phyloP scores from a whole-genome alignment of 1,140 invertebrate genomes.

The Megalopta genalis region DNA sequence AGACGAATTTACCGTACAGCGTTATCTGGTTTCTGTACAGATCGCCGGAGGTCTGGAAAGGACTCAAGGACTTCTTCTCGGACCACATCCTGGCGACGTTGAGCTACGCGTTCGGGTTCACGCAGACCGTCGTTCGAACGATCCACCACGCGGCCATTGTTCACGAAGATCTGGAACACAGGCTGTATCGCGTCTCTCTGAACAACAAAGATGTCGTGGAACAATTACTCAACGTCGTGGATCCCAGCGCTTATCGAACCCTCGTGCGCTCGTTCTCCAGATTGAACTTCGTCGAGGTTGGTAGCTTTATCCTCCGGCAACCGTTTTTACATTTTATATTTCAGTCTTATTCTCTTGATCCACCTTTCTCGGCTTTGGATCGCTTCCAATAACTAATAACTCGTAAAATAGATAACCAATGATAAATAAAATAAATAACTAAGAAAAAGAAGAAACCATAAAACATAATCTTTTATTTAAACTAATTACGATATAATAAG shows the following conservation, averaged over 20 bases:
- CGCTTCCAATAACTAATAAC: too few species aligned
- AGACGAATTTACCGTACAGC: background rate
- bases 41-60: slow-evolving; percentile 64
- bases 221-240: slow-evolving; percentile 63
- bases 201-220: slow-evolving; percentile 66
- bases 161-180: slow-evolving; percentile 62
- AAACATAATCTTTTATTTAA: too few species aligned
- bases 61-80: slow-evolving; percentile 62
- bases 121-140: slow-evolving; percentile 65
- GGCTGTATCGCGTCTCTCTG: slow-evolving; percentile 62
- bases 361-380: too few species aligned
- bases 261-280: slow-evolving; percentile 66
- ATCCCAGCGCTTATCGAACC: slow-evolving; percentile 65
- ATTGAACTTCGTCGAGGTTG: slow-evolving; percentile 66
- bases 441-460: too few species aligned
- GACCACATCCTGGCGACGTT: slow-evolving; percentile 64
- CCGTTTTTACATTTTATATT: too few species aligned
- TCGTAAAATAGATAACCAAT: too few species aligned
- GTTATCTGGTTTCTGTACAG: slow-evolving; percentile 43
- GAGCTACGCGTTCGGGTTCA: slow-evolving; percentile 66
- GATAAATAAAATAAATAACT: too few species aligned
- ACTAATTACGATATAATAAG: too few species aligned
- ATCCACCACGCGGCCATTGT: slow-evolving; percentile 70
- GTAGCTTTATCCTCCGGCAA: background rate
- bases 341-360: too few species aligned